Conservation (phyloP, 2,888 invertebrate genomes). For the Diarsia rubi region DNA sequence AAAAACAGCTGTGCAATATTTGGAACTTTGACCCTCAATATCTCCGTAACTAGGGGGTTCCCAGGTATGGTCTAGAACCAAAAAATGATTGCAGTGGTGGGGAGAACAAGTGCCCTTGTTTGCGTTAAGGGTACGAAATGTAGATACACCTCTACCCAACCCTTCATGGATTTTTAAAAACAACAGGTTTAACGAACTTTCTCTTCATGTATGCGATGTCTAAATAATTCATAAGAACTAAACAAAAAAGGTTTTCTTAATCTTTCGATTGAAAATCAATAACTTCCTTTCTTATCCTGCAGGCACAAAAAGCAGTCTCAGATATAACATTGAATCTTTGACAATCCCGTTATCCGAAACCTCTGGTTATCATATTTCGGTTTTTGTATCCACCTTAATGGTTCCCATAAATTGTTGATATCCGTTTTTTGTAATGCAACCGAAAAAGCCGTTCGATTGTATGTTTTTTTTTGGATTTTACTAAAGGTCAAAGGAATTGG, state of each 20-base stretch:
- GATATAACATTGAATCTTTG: constrained; percentile 72
- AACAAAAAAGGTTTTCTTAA: constrained; percentile 41
- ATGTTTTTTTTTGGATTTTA: constrained; percentile 18
- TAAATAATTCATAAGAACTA: constrained; percentile 55
- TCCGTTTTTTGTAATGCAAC: constrained; percentile 74
- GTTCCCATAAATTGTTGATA: constrained; percentile 88
- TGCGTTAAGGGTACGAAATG: no score
- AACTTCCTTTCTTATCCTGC: constrained; percentile 39
- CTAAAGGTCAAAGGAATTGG: constrained; percentile 9
- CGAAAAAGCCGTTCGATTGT: constrained; percentile 58
- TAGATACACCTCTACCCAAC: no score
- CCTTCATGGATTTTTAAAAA: no score
- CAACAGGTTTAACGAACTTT: not conserved
- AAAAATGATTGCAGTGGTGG: no score
- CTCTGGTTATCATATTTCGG: constrained; percentile 74
- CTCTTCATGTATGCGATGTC: not conserved
- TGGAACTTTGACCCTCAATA: no score
- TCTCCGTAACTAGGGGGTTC: no score
- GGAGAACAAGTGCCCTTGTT: no score
- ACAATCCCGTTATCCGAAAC: constrained; percentile 81
- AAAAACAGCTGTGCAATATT: no score
- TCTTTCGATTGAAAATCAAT: constrained; percentile 59
- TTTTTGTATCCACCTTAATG: constrained; percentile 86
- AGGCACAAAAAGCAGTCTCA: constrained; percentile 55
- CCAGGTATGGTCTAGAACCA: no score